Evolutionary conservation across 2,888 invertebrate species (phyloP).

Genomic region (Brachycybe producta): DNA sequence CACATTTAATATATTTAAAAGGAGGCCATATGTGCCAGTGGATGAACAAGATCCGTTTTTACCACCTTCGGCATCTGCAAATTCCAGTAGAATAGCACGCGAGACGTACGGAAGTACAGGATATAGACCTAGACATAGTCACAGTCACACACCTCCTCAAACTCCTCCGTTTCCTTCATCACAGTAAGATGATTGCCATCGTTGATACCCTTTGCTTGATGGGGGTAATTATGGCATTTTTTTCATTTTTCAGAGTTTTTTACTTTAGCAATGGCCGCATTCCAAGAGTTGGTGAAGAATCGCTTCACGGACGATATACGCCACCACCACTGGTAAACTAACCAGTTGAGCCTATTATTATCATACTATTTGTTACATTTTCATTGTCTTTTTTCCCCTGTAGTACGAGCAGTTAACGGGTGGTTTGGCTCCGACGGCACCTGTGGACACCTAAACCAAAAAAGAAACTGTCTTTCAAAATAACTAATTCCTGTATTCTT

Average conservation of each 20-base stretch:
- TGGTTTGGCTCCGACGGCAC: slow-evolving; percentile 12
- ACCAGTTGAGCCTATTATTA: background rate
- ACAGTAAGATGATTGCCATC: slow-evolving; percentile 21
- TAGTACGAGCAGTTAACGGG: slow-evolving; percentile 17
- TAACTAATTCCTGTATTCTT: too few species aligned
- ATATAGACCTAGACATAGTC: slow-evolving; percentile 18
- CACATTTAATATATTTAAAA: background rate
- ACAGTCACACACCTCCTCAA: slow-evolving; percentile 25
- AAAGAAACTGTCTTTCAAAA: too few species aligned
- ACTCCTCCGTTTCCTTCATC: slow-evolving; percentile 27
- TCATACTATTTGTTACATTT: background rate
- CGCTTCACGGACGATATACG: slow-evolving; percentile 19
- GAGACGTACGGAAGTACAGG: slow-evolving; percentile 15
- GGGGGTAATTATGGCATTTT: background rate
- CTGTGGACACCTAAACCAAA: slow-evolving; percentile 10
- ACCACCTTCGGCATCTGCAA: slow-evolving; percentile 44
- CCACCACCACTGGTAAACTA: slow-evolving; percentile 20
- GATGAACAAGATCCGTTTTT: slow-evolving; percentile 74
- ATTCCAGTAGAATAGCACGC: slow-evolving; percentile 40
- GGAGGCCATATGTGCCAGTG: slow-evolving; percentile 41
- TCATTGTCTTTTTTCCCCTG: background rate
- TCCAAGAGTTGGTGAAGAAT: slow-evolving; percentile 18
- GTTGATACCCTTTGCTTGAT: background rate
- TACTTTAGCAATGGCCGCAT: slow-evolving; percentile 28
- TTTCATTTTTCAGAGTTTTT: slow-evolving; percentile 19